Base-by-base conservation (phyloP, 1,140 invertebrate species). In the Yoshiicerus persimilis region DNA sequence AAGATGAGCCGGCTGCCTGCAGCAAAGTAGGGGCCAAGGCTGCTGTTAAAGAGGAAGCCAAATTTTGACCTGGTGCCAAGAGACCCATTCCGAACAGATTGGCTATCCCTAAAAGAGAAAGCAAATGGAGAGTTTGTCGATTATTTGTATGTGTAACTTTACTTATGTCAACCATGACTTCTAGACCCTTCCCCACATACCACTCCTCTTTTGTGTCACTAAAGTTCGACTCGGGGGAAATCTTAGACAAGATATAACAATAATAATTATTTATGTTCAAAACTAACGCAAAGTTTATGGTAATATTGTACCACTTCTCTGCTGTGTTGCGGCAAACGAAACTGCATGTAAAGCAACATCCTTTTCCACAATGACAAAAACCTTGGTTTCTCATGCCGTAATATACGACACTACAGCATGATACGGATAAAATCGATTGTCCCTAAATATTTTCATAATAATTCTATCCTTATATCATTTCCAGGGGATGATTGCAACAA, bases 41-140 rank as follows among this genome's bases (percentile, higher is more conserved):
- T 16, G 94, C 93, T 11, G 94, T 93, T 56, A 95, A 93, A 0
- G 94, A 94, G 4, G 93, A 93, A 13, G 94, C 94, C 86, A 95
- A 92, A 91, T 94, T 94, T 83, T 91, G 90, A 47, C 89, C 89
- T 11, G 87, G 87, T 27, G 84, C 90, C 62, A 91, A 39, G 38
- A 91, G 39, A n/a, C 90, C 89, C 89, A 90, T 87, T 47, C 88
- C 89, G 27, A 91, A 87, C 16, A 88, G 70, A 39, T 88, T 88
- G 27, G 89, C 89, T 20, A 90, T 77, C 64, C 88, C 89, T 90
- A 64, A n/a, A 84, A 87, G 86, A 64, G 32, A 36, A 64, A n/a
- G 56, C 25, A 85, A 56, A 56, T 56, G 16, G 47, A 56, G 20
- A 47, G 20, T n/a, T 56, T 56, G 4, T 4, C n/a, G 47, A 56